A percentile compares a stretch with the other conserved stretches of the same genome.
Evolutionary conservation across 1,140 invertebrate genomes (phyloP).

Genomic region (Philopotamus ludificatus): DNA sequence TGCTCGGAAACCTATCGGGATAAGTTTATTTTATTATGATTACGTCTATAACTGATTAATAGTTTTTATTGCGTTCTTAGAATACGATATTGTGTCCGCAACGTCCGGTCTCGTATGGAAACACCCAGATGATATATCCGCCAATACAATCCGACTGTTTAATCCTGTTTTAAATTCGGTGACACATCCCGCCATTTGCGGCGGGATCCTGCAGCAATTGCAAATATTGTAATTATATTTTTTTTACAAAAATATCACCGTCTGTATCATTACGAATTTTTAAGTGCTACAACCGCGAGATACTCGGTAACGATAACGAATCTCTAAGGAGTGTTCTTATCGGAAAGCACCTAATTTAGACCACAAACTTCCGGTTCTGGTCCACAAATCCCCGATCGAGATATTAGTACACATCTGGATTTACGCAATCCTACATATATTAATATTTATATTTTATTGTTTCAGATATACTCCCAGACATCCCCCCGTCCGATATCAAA

Average conservation of each 20-base stretch:
- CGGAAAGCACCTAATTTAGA: slow-evolving; percentile 19
- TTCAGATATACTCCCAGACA: slow-evolving; percentile 30
- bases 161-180: no score
- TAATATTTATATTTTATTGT: slow-evolving; percentile 4
- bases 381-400: neutral
- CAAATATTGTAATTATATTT: no score
- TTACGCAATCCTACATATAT: neutral
- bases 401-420: neutral
- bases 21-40: no score
- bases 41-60: no score
- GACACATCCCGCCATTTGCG: no score
- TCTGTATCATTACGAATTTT: slow-evolving; percentile 7
- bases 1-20: neutral
- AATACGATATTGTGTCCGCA: no score
- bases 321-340: slow-evolving; percentile 31
- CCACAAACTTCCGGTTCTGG: slow-evolving; percentile 22
- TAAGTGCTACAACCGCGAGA: slow-evolving; percentile 4
- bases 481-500: slow-evolving; percentile 26
- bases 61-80: no score
- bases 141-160: no score
- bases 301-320: slow-evolving; percentile 25
- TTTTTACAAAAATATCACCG: neutral
- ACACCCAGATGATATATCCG: no score
- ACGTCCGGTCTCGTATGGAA: no score
- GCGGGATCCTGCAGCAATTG: no score